phyloP scores from a whole-genome alignment of 2,888 invertebrate genomes.

The Agonopterix heracliana region DNA sequence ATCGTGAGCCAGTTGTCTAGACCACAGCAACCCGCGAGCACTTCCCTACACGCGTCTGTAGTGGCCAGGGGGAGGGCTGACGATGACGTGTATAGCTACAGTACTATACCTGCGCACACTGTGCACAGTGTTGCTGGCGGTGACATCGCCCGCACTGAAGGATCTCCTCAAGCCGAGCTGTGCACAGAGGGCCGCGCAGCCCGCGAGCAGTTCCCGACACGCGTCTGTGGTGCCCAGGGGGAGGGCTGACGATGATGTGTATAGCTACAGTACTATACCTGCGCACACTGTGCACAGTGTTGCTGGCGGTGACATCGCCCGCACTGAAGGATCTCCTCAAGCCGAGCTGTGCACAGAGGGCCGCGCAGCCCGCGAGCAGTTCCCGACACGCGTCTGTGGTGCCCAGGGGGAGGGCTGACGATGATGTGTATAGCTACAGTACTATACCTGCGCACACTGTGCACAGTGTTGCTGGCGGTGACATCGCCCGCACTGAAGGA shows the following conservation, averaged over 20 bases:
- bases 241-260: too few species aligned
- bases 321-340: slow-evolving; percentile 91
- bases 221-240: slow-evolving; percentile 78
- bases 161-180: slow-evolving; percentile 88
- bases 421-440: too few species aligned
- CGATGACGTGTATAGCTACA: too few species aligned
- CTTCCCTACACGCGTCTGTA: too few species aligned
- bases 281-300: slow-evolving; percentile 8
- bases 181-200: slow-evolving; percentile 87
- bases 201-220: slow-evolving; percentile 85
- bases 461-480: slow-evolving; percentile 12
- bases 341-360: slow-evolving; percentile 85
- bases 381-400: slow-evolving; percentile 84
- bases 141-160: slow-evolving; percentile 88
- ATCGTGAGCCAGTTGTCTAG: too few species aligned
- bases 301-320: slow-evolving; percentile 78
- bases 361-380: slow-evolving; percentile 86
- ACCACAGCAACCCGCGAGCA: too few species aligned
- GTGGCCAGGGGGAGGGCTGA: too few species aligned
- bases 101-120: slow-evolving; percentile 19
- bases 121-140: neutral
- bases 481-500: slow-evolving; percentile 91
- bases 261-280: slow-evolving; percentile 14
- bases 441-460: slow-evolving; percentile 19
- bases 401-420: slow-evolving; percentile 59